These are phyloP conservation scores for Todus mexicanus DNA, from an alignment of 2,797 vertebrate species.

Conservation along the genomic window DNA sequence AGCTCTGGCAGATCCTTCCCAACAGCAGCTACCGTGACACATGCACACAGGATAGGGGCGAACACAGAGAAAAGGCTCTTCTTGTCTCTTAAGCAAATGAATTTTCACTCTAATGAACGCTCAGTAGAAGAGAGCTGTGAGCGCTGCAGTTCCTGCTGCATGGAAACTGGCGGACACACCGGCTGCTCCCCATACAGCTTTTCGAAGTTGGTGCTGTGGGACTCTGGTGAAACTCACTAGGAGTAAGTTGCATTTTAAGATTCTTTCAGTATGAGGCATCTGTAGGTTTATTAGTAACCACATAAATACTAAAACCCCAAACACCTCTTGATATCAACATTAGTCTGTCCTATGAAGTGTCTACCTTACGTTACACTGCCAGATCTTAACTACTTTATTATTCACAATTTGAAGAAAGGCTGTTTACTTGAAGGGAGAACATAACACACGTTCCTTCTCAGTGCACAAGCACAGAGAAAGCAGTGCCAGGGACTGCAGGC, in stretches of 20 bases:
- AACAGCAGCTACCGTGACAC: neutral
- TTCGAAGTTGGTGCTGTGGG: neutral
- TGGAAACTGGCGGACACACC: neutral
- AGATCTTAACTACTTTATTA: neutral
- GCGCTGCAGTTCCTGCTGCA: neutral
- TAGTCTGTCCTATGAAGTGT: neutral
- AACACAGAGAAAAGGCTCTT: neutral
- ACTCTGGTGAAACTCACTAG: too few relatives aligned
- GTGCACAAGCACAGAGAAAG: neutral
- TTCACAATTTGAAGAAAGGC: neutral
- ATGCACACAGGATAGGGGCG: accelerated
- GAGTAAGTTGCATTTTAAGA: neutral
- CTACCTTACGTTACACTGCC: neutral
- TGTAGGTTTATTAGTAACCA: neutral
- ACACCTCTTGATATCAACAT: neutral
- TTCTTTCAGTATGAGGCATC: neutral
- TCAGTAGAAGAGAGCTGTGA: neutral
- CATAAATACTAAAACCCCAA: neutral
- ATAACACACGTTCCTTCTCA: neutral
- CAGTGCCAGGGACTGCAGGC: neutral
- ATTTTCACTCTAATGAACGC: neutral
- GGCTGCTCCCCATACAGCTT: neutral
- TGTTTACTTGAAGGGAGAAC: neutral
- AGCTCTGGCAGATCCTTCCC: neutral
- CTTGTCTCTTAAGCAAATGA: neutral